These are phyloP conservation scores for Aurelia aurita DNA, from an alignment of 30 jellyfish, hydroid and myxozoan species.

Conservation along the genomic window DNA sequence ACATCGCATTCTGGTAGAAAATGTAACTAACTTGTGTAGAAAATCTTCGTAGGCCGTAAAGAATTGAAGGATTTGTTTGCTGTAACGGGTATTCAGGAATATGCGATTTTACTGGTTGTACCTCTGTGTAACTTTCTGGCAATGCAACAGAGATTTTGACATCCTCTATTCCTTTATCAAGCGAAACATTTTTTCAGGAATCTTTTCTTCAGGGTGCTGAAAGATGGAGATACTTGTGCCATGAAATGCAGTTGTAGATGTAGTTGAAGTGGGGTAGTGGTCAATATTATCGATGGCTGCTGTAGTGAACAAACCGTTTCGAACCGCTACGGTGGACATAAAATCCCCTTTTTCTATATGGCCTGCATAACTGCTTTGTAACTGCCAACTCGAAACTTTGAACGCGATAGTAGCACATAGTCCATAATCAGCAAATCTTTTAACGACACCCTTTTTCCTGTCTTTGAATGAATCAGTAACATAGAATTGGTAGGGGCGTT, in stretches of 20 bases:
- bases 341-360: conserved; percentile 10
- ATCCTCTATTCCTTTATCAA: conserved; percentile 24
- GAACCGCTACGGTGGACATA: conserved; percentile 73
- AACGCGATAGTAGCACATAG: conserved; percentile 2
- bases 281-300: conserved; percentile 70
- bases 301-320: conserved; percentile 55
- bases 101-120: neutral
- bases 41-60: neutral
- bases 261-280: conserved; percentile 63
- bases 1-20: neutral
- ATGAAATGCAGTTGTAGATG: conserved; percentile 60
- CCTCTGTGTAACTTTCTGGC: neutral
- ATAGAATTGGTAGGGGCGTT: no score
- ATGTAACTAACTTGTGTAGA: neutral
- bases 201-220: conserved; percentile 16
- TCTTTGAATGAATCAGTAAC: neutral
- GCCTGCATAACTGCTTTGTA: no score
- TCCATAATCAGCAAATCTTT: conserved; percentile 15
- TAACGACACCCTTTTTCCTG: conserved; percentile 14
- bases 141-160: neutral
- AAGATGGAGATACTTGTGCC: conserved; percentile 75
- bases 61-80: neutral
- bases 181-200: neutral
- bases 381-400: no score
- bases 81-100: conserved; percentile 1